These are phyloP conservation scores for Terrapene triunguis DNA, from an alignment of 2,113 vertebrate genomes.

Conservation along the genomic window DNA sequence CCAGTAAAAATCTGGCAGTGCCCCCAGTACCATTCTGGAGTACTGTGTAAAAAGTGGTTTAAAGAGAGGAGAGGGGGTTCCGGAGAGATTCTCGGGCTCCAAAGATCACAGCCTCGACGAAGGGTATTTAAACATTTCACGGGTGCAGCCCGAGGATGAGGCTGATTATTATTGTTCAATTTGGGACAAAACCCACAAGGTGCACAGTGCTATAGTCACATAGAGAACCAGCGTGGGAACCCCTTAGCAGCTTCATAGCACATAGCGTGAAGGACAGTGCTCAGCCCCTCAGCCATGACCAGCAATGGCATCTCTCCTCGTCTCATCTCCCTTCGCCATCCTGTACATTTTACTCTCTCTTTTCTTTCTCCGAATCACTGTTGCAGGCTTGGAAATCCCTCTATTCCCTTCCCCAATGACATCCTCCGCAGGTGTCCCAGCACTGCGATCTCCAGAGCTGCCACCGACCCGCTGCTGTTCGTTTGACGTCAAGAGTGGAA, in stretches of 20 bases:
- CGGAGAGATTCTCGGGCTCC: background rate
- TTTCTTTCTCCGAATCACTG: background rate
- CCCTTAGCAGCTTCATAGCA: background rate
- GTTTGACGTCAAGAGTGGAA: background rate
- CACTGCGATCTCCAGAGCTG: background rate
- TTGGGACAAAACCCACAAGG: background rate
- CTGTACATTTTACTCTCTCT: background rate
- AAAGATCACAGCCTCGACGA: background rate
- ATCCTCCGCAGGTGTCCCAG: background rate
- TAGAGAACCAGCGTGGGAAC: background rate
- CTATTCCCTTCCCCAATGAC: background rate
- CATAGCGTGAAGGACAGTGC: background rate
- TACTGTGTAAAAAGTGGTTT: background rate
- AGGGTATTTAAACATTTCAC: background rate
- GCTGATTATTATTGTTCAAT: background rate
- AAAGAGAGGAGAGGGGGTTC: background rate
- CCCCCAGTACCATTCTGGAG: background rate
- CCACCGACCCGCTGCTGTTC: background rate
- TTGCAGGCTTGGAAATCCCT: background rate
- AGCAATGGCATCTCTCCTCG: background rate
- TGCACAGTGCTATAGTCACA: background rate
- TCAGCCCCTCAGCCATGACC: background rate
- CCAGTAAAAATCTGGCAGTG: background rate
- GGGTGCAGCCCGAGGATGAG: background rate
- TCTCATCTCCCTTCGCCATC: background rate